These are phyloP conservation scores for Graphium colonna DNA, from an alignment of 2,888 invertebrate species.

Conservation along the genomic window DNA sequence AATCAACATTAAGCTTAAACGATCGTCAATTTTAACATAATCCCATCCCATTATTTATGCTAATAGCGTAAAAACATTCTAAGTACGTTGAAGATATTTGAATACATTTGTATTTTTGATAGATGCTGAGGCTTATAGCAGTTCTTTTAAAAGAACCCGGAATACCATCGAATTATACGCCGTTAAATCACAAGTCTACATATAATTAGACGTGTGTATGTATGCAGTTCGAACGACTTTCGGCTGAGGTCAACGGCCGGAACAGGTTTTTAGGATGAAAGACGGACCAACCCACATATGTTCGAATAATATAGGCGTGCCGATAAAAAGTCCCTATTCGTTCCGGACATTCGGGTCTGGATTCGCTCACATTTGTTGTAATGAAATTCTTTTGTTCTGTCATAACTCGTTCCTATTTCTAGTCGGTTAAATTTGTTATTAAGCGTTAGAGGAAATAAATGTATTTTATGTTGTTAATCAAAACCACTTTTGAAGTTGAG, in stretches of 20 bases:
- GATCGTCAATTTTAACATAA: not conserved
- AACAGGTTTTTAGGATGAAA: slow-evolving; percentile 38
- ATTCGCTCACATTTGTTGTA: slow-evolving; percentile 1
- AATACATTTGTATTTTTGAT: not conserved
- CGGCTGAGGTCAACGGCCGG: slow-evolving; percentile 27
- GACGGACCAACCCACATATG: slow-evolving; percentile 18
- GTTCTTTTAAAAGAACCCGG: slow-evolving; percentile 15
- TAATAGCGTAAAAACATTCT: not conserved
- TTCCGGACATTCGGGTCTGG: slow-evolving; percentile 15
- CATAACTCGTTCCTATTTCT: not conserved
- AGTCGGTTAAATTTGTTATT: not conserved
- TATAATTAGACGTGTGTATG: slow-evolving; percentile 34
- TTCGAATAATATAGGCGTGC: slow-evolving; percentile 13
- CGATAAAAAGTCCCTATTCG: slow-evolving; percentile 18
- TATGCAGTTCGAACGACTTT: slow-evolving; percentile 35
- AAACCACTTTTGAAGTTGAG: no score
- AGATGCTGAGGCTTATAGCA: not conserved
- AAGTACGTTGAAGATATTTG: not conserved
- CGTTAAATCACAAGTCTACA: slow-evolving; percentile 38
- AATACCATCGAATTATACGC: slow-evolving; percentile 23
- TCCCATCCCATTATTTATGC: not conserved
- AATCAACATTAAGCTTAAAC: not conserved
- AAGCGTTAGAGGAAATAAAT: not conserved
- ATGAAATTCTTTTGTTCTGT: not conserved
- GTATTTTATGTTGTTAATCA: no score